These are phyloP conservation scores for Myodes glareolus DNA, from an alignment of 2,113 vertebrate species.

Conservation along the genomic window DNA sequence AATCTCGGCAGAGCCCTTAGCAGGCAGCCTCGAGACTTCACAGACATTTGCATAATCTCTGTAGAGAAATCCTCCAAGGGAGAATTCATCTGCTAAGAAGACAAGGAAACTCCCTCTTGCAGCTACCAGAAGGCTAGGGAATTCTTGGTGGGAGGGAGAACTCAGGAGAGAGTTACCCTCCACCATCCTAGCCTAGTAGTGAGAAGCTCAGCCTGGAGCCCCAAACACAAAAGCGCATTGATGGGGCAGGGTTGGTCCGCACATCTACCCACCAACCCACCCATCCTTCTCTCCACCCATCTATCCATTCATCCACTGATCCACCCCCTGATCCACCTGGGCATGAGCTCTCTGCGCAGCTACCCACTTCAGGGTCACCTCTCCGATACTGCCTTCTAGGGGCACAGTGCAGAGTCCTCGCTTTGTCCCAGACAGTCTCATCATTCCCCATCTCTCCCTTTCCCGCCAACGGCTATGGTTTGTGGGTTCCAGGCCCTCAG, in stretches of 20 bases:
- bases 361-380: background rate
- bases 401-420: background rate
- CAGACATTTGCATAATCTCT: slow-evolving; percentile 4
- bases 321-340: background rate
- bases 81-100: background rate
- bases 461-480: background rate
- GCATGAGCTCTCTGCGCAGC: background rate
- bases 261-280: background rate
- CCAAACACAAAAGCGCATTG: background rate
- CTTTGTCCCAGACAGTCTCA: background rate
- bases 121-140: background rate
- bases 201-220: background rate
- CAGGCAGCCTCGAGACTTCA: background rate
- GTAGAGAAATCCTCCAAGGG: background rate
- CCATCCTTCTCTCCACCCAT: background rate
- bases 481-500: background rate
- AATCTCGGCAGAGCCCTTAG: background rate
- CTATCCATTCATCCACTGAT: background rate
- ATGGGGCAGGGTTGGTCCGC: fast-evolving
- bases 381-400: background rate
- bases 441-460: background rate
- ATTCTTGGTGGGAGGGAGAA: background rate
- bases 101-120: background rate
- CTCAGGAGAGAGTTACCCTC: background rate
- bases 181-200: background rate